Conservation (phyloP, 2,113 vertebrate genomes). For the Crotalus viridis region DNA sequence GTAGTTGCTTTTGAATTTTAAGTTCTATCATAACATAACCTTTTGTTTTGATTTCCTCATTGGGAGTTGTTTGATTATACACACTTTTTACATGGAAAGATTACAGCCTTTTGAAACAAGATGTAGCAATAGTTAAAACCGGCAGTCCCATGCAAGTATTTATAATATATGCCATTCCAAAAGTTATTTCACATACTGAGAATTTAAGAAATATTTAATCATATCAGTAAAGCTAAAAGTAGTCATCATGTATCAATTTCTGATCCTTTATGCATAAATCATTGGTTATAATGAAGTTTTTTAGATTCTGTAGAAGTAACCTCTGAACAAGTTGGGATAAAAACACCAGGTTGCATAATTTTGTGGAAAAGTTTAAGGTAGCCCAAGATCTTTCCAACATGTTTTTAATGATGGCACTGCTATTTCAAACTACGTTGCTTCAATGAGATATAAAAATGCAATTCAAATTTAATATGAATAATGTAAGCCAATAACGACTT, state of each 20-base stretch:
- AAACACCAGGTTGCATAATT: background rate
- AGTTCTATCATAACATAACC: background rate
- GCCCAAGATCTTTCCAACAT: background rate
- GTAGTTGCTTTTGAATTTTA: background rate
- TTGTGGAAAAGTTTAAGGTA: background rate
- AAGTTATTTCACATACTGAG: constrained; percentile 30
- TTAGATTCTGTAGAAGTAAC: background rate
- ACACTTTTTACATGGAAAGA: background rate
- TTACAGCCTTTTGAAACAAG: background rate
- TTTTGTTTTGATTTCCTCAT: background rate
- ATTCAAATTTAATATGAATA: background rate
- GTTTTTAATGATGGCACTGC: background rate
- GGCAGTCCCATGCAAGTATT: background rate
- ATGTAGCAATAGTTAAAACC: background rate
- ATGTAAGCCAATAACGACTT: background rate
- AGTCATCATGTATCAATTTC: constrained; percentile 18
- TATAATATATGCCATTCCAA: constrained; percentile 21
- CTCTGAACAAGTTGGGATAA: background rate
- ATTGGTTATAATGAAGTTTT: background rate
- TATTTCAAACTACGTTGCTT: background rate
- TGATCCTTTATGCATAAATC: constrained; percentile 2
- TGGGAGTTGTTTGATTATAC: background rate
- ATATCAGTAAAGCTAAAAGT: constrained; percentile 23
- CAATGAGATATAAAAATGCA: background rate
- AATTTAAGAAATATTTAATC: constrained; percentile 44